These are phyloP conservation scores for Galemys pyrenaicus DNA, from an alignment of 2,113 vertebrate genomes.

Conservation along the genomic window DNA sequence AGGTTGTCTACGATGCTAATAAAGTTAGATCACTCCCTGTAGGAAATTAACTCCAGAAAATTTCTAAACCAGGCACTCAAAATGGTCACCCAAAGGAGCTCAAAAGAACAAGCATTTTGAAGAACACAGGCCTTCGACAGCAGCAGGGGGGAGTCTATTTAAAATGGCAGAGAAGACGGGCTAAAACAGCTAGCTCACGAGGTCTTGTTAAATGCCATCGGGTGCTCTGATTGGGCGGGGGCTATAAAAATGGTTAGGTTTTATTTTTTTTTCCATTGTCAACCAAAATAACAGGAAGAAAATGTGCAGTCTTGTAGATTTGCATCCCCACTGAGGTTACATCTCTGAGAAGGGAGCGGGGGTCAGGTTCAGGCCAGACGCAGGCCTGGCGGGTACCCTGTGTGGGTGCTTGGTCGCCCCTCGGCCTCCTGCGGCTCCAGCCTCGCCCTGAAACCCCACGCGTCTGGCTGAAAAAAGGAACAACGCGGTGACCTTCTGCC, in stretches of 20 bases:
- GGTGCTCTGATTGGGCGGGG: neutral
- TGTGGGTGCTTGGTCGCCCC: neutral
- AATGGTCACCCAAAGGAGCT: neutral
- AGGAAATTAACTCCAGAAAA: constrained; percentile 53
- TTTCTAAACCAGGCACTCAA: constrained; percentile 30
- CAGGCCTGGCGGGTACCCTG: neutral
- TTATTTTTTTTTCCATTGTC: neutral
- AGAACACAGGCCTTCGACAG: fast-evolving
- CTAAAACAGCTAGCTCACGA: too few species aligned
- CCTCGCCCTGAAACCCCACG: neutral
- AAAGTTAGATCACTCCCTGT: neutral
- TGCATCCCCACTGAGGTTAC: neutral
- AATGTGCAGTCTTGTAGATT: neutral
- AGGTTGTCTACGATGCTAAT: fast-evolving
- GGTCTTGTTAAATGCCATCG: neutral
- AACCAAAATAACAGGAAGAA: neutral
- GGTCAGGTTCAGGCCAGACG: neutral
- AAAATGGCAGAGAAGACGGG: neutral
- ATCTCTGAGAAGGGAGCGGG: constrained; percentile 2
- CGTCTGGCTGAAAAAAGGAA: neutral
- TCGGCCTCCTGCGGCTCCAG: neutral
- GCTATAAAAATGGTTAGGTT: constrained; percentile 31
- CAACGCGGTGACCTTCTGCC: fast-evolving
- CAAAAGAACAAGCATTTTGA: fast-evolving
- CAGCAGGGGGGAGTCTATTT: neutral